A percentile compares a stretch with the other conserved stretches of the same genome.
phyloP scores from a whole-genome alignment of 1,140 invertebrate species.

The Dreissena polymorpha region DNA sequence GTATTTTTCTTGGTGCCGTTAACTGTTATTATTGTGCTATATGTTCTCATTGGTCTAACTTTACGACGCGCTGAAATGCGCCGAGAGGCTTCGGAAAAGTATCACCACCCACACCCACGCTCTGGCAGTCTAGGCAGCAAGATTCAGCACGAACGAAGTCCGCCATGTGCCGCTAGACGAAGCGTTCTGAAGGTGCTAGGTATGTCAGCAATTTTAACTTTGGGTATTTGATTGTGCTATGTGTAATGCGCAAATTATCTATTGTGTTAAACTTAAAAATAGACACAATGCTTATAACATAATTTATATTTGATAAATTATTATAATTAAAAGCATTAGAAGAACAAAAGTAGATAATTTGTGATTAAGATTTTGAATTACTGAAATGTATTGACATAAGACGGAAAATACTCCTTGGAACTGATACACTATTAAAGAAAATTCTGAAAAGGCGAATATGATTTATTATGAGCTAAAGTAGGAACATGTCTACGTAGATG shows the following conservation, averaged over 20 bases:
- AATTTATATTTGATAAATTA: too few relatives aligned
- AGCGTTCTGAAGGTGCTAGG: constrained; percentile 60
- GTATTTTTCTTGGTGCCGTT: constrained; percentile 80
- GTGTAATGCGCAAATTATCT: background rate
- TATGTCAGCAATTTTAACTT: constrained; percentile 18
- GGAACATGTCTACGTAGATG: too few relatives aligned
- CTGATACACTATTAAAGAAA: too few relatives aligned
- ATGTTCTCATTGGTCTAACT: constrained; percentile 78
- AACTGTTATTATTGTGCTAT: constrained; percentile 77
- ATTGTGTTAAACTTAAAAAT: background rate
- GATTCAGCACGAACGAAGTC: constrained; percentile 33
- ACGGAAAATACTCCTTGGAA: too few relatives aligned
- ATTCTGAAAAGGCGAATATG: too few relatives aligned
- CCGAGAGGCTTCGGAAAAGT: constrained; percentile 60
- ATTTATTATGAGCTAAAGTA: too few relatives aligned
- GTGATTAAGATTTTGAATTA: too few relatives aligned
- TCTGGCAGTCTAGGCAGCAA: constrained; percentile 37
- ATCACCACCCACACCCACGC: constrained; percentile 42
- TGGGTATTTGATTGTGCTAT: background rate
- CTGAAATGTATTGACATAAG: too few relatives aligned
- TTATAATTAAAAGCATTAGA: too few relatives aligned
- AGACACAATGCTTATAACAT: background rate
- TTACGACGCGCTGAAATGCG: constrained; percentile 71
- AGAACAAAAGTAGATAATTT: too few relatives aligned
- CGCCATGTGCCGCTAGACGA: constrained; percentile 37